phyloP scores from a whole-genome alignment of 1,140 invertebrate species.

The Linepithema humile region DNA sequence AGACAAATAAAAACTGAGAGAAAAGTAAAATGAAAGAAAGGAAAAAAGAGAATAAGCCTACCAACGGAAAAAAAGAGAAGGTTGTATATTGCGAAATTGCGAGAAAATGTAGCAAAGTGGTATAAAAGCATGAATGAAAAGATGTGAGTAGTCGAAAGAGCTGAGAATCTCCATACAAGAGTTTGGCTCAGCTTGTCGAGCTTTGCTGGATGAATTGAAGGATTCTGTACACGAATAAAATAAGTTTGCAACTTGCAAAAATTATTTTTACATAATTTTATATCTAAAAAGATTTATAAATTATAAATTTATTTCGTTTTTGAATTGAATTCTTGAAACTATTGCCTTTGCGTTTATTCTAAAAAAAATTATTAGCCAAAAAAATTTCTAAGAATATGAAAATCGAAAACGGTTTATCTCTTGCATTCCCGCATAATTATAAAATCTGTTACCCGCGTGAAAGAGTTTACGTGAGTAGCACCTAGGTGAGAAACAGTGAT shows the following conservation, averaged over 20 bases:
- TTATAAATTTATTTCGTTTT: background rate
- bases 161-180: background rate
- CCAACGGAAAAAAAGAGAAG: background rate
- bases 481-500: conserved; percentile 9
- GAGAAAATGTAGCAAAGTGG: conserved; percentile 7
- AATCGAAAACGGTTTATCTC: conserved; percentile 4
- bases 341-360: background rate
- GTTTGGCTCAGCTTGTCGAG: background rate
- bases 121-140: conserved; percentile 22
- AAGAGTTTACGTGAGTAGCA: background rate
- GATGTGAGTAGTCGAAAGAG: background rate
- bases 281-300: background rate
- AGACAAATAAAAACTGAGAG: background rate
- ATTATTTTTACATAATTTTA: background rate
- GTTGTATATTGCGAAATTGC: conserved; percentile 4
- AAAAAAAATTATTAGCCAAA: conserved; percentile 6
- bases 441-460: too few relatives aligned
- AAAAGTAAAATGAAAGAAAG: background rate
- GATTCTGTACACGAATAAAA: background rate
- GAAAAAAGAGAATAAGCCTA: too few relatives aligned
- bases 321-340: background rate
- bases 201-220: conserved; percentile 3
- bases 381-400: conserved; percentile 33
- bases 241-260: background rate
- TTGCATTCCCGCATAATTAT: too few relatives aligned